These are phyloP conservation scores for Hoplostethus atlanticus DNA, from an alignment of 2,797 vertebrate genomes.

Conservation along the genomic window DNA sequence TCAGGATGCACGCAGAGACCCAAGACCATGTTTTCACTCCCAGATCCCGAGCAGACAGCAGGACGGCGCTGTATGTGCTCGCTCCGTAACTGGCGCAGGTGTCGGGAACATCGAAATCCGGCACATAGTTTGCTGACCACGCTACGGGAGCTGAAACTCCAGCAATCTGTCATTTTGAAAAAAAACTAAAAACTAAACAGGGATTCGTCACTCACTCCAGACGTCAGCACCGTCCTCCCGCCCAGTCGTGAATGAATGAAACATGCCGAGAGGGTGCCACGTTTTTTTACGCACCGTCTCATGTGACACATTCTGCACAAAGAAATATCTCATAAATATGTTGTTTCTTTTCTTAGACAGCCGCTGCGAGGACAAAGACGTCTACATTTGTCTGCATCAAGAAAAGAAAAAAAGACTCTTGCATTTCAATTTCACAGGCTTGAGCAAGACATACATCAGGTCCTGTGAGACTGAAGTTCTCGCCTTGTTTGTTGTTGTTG, in stretches of 20 bases:
- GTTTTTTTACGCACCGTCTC: background rate
- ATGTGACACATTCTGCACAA: background rate
- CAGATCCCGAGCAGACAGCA: background rate
- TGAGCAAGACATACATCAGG: background rate
- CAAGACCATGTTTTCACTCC: background rate
- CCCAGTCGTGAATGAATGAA: too few species aligned
- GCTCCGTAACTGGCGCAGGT: slow-evolving; percentile 1
- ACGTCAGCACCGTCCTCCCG: background rate
- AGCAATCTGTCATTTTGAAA: background rate
- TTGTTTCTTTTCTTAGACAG: background rate
- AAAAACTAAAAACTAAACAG: background rate
- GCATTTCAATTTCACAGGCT: background rate
- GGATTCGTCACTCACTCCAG: background rate
- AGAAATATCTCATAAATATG: background rate
- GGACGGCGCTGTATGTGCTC: slow-evolving; percentile 8
- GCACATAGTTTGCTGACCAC: background rate
- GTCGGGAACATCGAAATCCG: background rate
- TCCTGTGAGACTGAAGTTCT: background rate
- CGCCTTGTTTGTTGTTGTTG: background rate
- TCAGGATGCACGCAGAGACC: background rate
- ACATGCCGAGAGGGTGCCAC: too few species aligned
- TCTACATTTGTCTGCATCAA: background rate
- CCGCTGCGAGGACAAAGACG: background rate
- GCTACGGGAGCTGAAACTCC: background rate
- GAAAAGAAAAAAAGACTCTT: background rate